A percentile compares a stretch with the other conserved stretches of the same genome.
Conservation (phyloP, 2,797 vertebrate genomes). For the Brachymystax lenok region DNA sequence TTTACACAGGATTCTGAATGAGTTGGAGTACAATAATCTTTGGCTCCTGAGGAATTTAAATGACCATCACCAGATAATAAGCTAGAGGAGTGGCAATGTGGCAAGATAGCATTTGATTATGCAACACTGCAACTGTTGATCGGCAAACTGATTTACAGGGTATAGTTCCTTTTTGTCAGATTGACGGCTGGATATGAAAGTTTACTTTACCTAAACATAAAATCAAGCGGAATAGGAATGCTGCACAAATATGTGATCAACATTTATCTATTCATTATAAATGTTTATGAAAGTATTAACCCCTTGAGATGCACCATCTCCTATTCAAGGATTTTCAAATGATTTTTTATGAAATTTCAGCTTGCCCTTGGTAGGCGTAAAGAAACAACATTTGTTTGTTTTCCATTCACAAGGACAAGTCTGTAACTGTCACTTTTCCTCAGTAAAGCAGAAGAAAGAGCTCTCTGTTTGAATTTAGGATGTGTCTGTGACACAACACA, state of each 20-base stretch:
- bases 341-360: too few relatives aligned
- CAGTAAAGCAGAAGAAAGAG: conserved; percentile 1
- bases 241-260: not conserved
- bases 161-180: conserved; percentile 40
- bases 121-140: conserved; percentile 40
- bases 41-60: not conserved
- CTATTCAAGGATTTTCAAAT: not conserved
- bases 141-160: conserved; percentile 39
- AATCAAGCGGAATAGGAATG: not conserved
- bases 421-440: not conserved
- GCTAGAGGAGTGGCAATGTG: conserved; percentile 39
- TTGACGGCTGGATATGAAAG: conserved; percentile 22
- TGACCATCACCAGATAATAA: conserved; percentile 19
- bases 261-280: not conserved
- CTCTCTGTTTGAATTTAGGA: conserved; percentile 48
- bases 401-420: not conserved
- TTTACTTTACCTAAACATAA: conserved; percentile 14
- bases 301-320: not conserved
- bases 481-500: conserved; percentile 46
- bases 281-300: not conserved
- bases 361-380: too few relatives aligned
- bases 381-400: not conserved
- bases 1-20: conserved; percentile 2
- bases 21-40: not conserved
- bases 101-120: conserved; percentile 38